A percentile compares a stretch with the other conserved stretches of the same genome.
These are phyloP conservation scores for Drosophila quadrilineata DNA, from an alignment of 1,140 invertebrate genomes.

Conservation along the genomic window DNA sequence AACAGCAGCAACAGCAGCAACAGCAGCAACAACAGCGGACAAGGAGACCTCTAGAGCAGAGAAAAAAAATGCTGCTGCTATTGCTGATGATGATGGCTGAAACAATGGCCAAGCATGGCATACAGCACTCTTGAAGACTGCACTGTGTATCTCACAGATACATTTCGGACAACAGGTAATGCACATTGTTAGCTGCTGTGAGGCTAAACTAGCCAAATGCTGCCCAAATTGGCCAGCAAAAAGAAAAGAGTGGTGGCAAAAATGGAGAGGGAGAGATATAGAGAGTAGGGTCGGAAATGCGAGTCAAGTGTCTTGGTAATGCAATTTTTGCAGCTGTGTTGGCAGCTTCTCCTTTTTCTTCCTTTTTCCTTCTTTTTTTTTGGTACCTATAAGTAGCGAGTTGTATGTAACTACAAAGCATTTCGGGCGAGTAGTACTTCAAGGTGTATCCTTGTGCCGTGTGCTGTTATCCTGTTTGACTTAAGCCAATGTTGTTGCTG, in stretches of 20 bases:
- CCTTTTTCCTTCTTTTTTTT: no score
- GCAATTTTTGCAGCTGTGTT: slow-evolving; percentile 45
- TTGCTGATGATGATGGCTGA: slow-evolving; percentile 45
- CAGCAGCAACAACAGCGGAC: slow-evolving; percentile 36
- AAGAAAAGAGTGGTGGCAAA: slow-evolving; percentile 8
- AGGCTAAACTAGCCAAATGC: slow-evolving; percentile 45
- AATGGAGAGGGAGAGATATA: background rate
- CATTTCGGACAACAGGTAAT: slow-evolving; percentile 72
- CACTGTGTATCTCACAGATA: slow-evolving; percentile 53
- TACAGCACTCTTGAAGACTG: slow-evolving; percentile 7
- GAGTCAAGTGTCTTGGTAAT: slow-evolving; percentile 47
- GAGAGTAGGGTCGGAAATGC: no score
- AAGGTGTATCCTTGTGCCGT: no score
- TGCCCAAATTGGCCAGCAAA: slow-evolving; percentile 53
- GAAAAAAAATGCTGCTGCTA: slow-evolving; percentile 25
- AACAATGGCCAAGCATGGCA: slow-evolving; percentile 40
- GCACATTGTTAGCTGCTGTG: slow-evolving; percentile 30
- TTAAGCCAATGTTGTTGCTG: slow-evolving; percentile 23
- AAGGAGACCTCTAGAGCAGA: slow-evolving; percentile 7
- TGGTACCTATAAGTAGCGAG: no score
- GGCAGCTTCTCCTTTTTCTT: no score
- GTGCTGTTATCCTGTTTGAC: slow-evolving; percentile 43
- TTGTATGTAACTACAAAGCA: slow-evolving; percentile 23
- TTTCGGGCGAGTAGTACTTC: no score
- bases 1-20: slow-evolving; percentile 17